phyloP scores from a whole-genome alignment of 2,797 vertebrate genomes.

The Staurois parvus region DNA sequence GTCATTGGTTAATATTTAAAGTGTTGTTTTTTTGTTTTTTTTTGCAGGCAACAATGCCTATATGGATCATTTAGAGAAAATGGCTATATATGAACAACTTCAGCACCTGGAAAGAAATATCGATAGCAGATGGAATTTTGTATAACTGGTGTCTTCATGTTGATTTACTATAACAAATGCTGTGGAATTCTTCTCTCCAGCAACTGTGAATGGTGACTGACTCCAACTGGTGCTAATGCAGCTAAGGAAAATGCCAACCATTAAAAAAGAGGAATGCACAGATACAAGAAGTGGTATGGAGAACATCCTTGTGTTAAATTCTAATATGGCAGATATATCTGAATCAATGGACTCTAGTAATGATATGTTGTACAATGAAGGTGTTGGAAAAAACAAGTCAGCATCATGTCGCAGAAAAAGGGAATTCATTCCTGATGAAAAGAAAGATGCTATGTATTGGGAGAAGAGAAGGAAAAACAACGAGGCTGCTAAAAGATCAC shows the following conservation, averaged over 20 bases:
- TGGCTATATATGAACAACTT: constrained; percentile 16
- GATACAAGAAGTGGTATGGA: constrained; percentile 78
- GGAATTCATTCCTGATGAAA: constrained; percentile 96
- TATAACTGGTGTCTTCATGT: constrained; percentile 50
- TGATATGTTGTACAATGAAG: constrained; percentile 80
- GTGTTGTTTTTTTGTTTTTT: constrained; percentile 6
- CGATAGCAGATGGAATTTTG: constrained; percentile 41
- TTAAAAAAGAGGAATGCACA: constrained; percentile 87
- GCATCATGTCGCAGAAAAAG: constrained; percentile 86
- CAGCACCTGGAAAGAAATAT: constrained; percentile 17
- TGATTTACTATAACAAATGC: constrained; percentile 63
- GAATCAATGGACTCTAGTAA: constrained; percentile 79
- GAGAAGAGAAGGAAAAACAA: constrained; percentile 97
- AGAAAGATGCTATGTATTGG: constrained; percentile 95
- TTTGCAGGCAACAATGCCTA: constrained; percentile 44
- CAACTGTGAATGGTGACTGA: constrained; percentile 35
- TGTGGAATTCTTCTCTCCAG: constrained; percentile 54
- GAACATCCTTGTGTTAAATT: constrained; percentile 81
- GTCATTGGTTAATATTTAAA: not conserved
- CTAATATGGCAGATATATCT: constrained; percentile 79
- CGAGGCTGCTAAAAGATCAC: constrained; percentile 94
- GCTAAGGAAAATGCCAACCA: constrained; percentile 88
- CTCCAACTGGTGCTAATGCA: constrained; percentile 75
- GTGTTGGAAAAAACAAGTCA: constrained; percentile 79
- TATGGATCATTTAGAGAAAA: not conserved